Evolutionary conservation across 2,888 invertebrate genomes (phyloP).

Genomic region (Noctua pronuba): DNA sequence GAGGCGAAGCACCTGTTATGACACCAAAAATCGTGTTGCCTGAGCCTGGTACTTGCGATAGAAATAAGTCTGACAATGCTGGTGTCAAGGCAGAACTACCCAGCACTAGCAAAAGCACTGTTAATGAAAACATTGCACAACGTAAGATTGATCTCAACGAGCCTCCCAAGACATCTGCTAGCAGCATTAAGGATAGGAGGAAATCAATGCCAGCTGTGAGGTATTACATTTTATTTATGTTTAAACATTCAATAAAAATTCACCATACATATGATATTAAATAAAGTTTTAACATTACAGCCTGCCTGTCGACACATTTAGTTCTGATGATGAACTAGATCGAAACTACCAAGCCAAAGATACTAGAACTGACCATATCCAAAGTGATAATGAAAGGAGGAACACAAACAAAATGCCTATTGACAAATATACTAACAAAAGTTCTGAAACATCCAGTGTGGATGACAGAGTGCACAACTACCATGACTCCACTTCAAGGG

Average conservation of each 20-base stretch:
- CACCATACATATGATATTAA: neutral
- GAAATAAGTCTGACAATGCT: constrained; percentile 20
- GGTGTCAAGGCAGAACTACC: constrained; percentile 27
- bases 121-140: constrained; percentile 42
- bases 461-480: constrained; percentile 68
- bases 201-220: constrained; percentile 79
- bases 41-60: neutral
- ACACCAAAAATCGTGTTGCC: neutral
- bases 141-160: constrained; percentile 41
- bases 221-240: constrained; percentile 64
- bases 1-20: constrained; percentile 17
- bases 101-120: constrained; percentile 32
- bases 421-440: constrained; percentile 66
- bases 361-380: constrained; percentile 50
- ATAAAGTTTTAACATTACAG: constrained; percentile 57
- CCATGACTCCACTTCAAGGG: constrained; percentile 57
- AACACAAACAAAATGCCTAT: constrained; percentile 59
- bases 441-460: constrained; percentile 67
- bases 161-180: constrained; percentile 40
- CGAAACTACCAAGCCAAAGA: constrained; percentile 54
- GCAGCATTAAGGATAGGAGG: constrained; percentile 74
- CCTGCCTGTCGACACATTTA: constrained; percentile 65
- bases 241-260: constrained; percentile 2
- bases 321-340: constrained; percentile 79
- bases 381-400: constrained; percentile 53